These are phyloP conservation scores for Ectropis crepuscularia DNA, from an alignment of 2,888 invertebrate genomes.

Conservation along the genomic window DNA sequence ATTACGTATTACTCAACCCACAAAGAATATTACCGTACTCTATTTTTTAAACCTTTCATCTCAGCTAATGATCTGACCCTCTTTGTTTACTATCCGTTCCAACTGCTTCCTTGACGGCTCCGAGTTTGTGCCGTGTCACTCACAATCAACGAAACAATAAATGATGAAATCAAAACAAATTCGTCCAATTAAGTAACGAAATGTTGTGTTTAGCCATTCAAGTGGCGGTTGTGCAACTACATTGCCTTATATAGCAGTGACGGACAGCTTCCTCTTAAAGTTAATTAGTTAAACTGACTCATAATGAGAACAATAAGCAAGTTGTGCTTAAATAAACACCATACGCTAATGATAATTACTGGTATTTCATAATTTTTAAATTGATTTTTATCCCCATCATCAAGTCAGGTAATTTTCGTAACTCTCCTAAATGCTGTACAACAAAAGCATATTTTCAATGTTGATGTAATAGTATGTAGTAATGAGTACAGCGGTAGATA, in stretches of 20 bases:
- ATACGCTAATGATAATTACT: too few relatives aligned
- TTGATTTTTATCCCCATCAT: too few relatives aligned
- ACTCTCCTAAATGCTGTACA: too few relatives aligned
- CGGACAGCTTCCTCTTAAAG: conserved; percentile 34
- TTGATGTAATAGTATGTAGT: too few relatives aligned
- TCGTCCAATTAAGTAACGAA: conserved; percentile 26
- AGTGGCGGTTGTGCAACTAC: conserved; percentile 53
- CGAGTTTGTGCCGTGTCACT: conserved; percentile 21
- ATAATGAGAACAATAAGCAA: conserved; percentile 36
- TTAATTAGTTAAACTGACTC: conserved; percentile 24
- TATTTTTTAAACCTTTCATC: background rate
- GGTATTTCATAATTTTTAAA: too few relatives aligned
- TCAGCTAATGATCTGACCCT: conserved; percentile 2
- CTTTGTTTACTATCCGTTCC: background rate
- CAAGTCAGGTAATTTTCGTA: too few relatives aligned
- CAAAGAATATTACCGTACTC: too few relatives aligned
- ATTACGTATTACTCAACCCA: too few relatives aligned
- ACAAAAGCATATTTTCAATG: too few relatives aligned
- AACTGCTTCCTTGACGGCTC: conserved; percentile 6
- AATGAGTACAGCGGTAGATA: too few relatives aligned
- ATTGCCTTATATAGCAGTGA: conserved; percentile 46
- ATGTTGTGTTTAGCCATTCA: conserved; percentile 31
- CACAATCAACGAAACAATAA: conserved; percentile 24
- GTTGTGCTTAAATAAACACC: conserved; percentile 18
- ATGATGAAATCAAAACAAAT: conserved; percentile 31